Conservation (phyloP, 2,797 vertebrate species). For the Tamandua tetradactyla region DNA sequence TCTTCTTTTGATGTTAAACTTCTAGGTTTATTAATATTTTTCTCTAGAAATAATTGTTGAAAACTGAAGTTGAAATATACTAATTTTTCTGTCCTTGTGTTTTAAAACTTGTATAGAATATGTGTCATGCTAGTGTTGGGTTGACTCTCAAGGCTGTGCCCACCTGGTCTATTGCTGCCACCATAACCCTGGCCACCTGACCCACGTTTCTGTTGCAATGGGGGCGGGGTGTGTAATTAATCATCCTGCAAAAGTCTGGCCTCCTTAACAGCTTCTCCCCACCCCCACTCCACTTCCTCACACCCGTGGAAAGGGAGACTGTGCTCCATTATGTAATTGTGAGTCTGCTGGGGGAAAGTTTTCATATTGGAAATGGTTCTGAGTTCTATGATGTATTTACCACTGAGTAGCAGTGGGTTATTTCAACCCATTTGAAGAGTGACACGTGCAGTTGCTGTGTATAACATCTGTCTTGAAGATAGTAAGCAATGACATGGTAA, state of each 20-base stretch:
- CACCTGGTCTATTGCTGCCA: not conserved
- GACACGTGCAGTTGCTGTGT: not conserved
- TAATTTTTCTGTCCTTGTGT: not conserved
- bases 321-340: not conserved
- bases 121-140: not conserved
- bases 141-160: not conserved
- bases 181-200: accelerated
- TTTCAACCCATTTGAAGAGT: not conserved
- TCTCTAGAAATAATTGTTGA: not conserved
- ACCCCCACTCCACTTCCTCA: too few relatives aligned
- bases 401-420: not conserved
- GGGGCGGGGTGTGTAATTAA: too few relatives aligned
- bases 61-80: not conserved
- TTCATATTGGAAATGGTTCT: not conserved
- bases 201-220: too few relatives aligned
- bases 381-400: not conserved
- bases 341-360: not conserved
- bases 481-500: not conserved
- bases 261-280: too few relatives aligned
- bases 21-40: not conserved
- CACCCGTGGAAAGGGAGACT: not conserved
- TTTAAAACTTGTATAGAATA: not conserved
- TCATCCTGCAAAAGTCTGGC: too few relatives aligned
- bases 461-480: not conserved
- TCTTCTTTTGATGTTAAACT: not conserved